A percentile compares a stretch with the other conserved stretches of the same genome.
phyloP scores from a whole-genome alignment of 2,888 invertebrate species.

The Luffia ferchaultella region DNA sequence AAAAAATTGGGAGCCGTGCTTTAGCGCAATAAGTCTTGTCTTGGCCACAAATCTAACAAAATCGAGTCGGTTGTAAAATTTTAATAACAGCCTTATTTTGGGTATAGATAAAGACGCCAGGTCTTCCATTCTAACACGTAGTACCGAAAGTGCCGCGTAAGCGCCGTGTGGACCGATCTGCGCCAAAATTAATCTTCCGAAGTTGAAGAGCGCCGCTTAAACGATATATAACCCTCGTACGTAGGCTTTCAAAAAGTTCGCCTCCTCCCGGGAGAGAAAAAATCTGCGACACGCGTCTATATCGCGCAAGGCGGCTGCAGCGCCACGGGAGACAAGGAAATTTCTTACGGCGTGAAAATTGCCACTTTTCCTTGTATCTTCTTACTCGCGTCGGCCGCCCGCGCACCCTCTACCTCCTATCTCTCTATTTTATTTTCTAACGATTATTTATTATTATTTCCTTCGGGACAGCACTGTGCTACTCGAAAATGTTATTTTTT shows the following conservation, averaged over 20 bases:
- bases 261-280: constrained; percentile 24
- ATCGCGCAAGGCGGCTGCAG: constrained; percentile 18
- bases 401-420: constrained; percentile 28
- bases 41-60: too few relatives aligned
- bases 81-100: too few relatives aligned
- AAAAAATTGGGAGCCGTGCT: too few relatives aligned
- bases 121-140: too few relatives aligned
- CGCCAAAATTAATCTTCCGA: not conserved
- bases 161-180: not conserved
- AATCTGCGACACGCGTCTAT: constrained; percentile 31
- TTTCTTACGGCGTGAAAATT: constrained; percentile 43
- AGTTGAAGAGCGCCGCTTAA: not conserved
- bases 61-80: too few relatives aligned
- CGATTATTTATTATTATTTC: constrained; percentile 25
- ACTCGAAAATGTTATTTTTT: not conserved
- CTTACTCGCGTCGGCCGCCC: constrained; percentile 23
- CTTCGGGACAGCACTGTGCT: not conserved
- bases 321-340: constrained; percentile 14
- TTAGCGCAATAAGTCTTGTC: too few relatives aligned
- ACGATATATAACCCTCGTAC: not conserved
- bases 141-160: too few relatives aligned
- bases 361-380: constrained; percentile 45
- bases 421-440: constrained; percentile 35
- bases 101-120: too few relatives aligned
- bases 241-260: constrained; percentile 21